Percentiles rank a stretch among this genome's conserved stretches.
Evolutionary conservation across 35 echinoderm and acorn worm genomes (phyloP).

Genomic region (Heliocidaris tuberculata): DNA sequence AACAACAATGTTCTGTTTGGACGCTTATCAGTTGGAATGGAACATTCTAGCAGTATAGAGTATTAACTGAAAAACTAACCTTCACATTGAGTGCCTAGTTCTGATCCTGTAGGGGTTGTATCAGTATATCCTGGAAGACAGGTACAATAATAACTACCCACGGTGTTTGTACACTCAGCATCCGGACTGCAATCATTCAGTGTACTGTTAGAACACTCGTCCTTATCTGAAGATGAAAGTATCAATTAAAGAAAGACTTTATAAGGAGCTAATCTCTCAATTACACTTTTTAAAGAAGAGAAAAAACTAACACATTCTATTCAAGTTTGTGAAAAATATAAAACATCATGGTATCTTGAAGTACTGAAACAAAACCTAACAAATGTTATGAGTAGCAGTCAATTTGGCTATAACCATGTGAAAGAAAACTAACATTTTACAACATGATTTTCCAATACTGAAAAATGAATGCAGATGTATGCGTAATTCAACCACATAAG

Average conservation of each 20-base stretch:
- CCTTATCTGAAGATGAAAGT: not conserved
- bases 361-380: not conserved
- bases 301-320: not conserved
- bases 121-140: not conserved
- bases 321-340: not conserved
- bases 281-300: too few relatives aligned
- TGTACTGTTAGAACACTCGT: constrained; percentile 15
- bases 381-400: not conserved
- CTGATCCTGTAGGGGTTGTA: not conserved
- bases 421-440: too few relatives aligned
- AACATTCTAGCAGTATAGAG: not conserved
- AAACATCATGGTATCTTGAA: too few relatives aligned
- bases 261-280: not conserved
- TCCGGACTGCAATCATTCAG: not conserved
- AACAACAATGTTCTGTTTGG: too few relatives aligned
- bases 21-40: not conserved
- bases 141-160: not conserved
- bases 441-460: too few relatives aligned
- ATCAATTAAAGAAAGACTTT: not conserved
- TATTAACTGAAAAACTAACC: not conserved
- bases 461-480: too few relatives aligned
- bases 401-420: too few relatives aligned
- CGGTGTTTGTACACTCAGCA: not conserved
- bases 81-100: not conserved
- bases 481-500: too few relatives aligned